Evolutionary conservation across 2,888 invertebrate species (phyloP), one percentile per base, ranked within the genome.

Genomic region (Pachliopta kotzebuea): DNA sequence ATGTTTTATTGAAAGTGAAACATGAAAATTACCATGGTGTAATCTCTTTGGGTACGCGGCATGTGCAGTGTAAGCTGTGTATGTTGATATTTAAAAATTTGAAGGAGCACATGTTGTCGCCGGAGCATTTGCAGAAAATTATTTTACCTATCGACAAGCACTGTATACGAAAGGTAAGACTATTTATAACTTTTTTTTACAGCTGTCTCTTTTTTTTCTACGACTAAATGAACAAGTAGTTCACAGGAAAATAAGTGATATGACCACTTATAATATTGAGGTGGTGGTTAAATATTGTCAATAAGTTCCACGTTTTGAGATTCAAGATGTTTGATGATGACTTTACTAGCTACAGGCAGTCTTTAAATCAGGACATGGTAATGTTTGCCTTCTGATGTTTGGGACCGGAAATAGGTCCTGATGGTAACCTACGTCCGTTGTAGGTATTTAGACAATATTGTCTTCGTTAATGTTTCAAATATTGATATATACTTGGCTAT

Each of bases 1-100:
- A 45, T 1, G 18, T 42, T 3, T 26, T 45, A 7, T 2, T 65
- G 4, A 60, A 53, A 57, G 53, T 61, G 11, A 61, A 17, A 21
- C 53, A 53, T 8, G 31, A 60, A 18, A 61, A 65, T 21, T 65
- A 53, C n/a, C 65, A 65, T 26, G 49, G 65, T 26, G 18, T 65
- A 4, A 14, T 45, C 4, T 8, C 18, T 4, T 45, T 60, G 9
- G 56, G 53, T 2, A 31, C 29, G 8, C 20, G 23, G 0, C 56
- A 61, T 17, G 20, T 53, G 14, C 61, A 57, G 23, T 65, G 65
- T 42, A 60, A 42, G 4, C 37, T 65, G 26, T 65, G 65, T 31
- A 26, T 18, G 2, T 9, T 21, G 18, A 57, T 61, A 53, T 4
- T 53, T 2, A 52, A 4, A 20, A 23, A 65, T 29, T 2, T 45